Base-by-base conservation (phyloP, 1,140 invertebrate genomes). In the Drosophila saltans region DNA sequence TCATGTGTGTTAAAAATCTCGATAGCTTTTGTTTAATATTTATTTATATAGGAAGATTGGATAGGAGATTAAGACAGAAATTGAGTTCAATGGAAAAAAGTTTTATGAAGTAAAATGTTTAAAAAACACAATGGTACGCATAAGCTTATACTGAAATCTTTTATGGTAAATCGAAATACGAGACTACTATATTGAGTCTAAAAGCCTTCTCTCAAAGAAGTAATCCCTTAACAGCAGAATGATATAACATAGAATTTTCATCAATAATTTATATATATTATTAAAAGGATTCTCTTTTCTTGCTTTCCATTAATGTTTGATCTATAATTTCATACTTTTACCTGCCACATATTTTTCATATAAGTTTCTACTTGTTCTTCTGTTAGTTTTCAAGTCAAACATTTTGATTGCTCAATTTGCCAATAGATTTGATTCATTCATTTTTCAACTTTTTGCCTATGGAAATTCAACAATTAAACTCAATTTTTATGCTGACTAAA, bases 401-500 rank as follows among this genome's bases (percentile, higher is more conserved):
- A 78, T 65, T 65, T 76, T 65, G 63, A 76, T 71, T 78, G 75
- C 75, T 78, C 75, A 78, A 78, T 78, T 78, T 77, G 75, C 66
- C 61, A 66, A 56, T 36, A 65, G 43, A 66, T 40, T 66, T 61
- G 66, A 57, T 55, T 71, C 73, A 69, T 75, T 77, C 74, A 61
- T 70, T 77, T 61, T 5, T 2, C 16, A 59, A 36, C 57, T 40
- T 59, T 40, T 59, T 11, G 6, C 33, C 57, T 40, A 52, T 52
- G 16, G 16, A 59, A 26, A 40, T 40, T 36, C 33, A 9, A 24
- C 57, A 59, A 59, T 59, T 59, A 59, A 59, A 40, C 16, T 26
- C 16, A 40, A 39, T 59, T 59, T 59, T 40, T 40, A 16, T 59
- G 16, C 33, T 52, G 45, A 52, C 45, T 52, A 26, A 52, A 52